phyloP scores from a whole-genome alignment of 2,888 invertebrate species.

The Cosmorhoe ocellata region DNA sequence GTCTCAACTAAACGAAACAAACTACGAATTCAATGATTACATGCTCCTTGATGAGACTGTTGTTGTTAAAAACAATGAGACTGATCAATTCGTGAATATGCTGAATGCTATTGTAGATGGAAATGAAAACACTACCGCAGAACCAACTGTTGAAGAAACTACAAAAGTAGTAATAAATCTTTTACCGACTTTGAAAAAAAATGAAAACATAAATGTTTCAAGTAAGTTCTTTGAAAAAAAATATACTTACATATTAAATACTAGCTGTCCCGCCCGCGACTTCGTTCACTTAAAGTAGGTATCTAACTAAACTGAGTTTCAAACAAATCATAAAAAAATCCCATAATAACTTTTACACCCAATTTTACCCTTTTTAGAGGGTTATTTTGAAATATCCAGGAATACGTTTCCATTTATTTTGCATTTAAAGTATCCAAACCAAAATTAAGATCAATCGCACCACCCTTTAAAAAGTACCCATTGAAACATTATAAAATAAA shows the following conservation, averaged over 20 bases:
- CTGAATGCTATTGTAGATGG: conserved; percentile 27
- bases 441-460: no score
- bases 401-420: no score
- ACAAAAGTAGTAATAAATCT: conserved; percentile 40
- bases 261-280: no score
- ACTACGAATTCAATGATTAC: conserved; percentile 31
- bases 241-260: background rate
- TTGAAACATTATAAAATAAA: no score
- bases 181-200: conserved; percentile 16
- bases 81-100: conserved; percentile 22
- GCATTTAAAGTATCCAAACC: no score
- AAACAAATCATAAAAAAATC: no score
- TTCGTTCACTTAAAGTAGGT: no score
- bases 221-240: background rate
- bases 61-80: conserved; percentile 19
- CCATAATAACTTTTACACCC: no score
- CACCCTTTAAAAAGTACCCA: no score
- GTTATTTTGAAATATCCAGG: no score
- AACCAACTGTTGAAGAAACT: conserved; percentile 23
- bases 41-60: conserved; percentile 35
- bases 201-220: background rate
- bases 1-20: conserved; percentile 25
- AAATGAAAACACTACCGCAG: conserved; percentile 5
- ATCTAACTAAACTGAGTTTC: no score
- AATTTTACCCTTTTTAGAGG: no score